Evolutionary conservation across 2,888 invertebrate genomes (phyloP), one percentile per base, ranked within the genome.

Genomic region (Synergus japonicus): DNA sequence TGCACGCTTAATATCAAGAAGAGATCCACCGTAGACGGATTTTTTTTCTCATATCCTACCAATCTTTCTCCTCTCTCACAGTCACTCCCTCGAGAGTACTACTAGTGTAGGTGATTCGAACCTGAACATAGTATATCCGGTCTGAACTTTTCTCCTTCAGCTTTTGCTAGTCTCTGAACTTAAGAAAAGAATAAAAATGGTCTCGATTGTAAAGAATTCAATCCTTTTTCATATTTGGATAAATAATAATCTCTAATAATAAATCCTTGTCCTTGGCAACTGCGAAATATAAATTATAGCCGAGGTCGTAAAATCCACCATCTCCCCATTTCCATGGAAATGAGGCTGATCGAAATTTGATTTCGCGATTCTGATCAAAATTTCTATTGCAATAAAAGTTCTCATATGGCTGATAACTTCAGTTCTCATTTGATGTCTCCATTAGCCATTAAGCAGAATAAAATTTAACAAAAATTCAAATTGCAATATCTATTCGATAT

Each of bases 1-100:
- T 83, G 79, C 81, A 83, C 83, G 83, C 80, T 80, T 79, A 83
- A 83, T 83, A 83, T 83, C 78, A 79, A 81, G 79, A 81, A 81
- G 79, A 81, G 82, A 81, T 82, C 78, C 79, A 13, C 7, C 78
- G 76, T 76, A 76, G 76, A 69, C 79, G 76, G 81, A 80, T 81
- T 83, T 81, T 81, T 37, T 66, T 80, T 80, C 81, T 81, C 81
- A 83, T 81, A 83, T 81, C 78, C 78, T 77, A 79, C 80, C 83
- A 80, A 83, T 81, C 81, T 83, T 79, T 76, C 22, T 67, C 12
- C 78, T 58, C 79, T 46, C 41, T 77, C 46, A 76, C 78, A 77
- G 76, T 49, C 69, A 66, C 13, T 18, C 79, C 76, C 44, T 46
- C 73, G 76, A 79, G 79, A 81, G 81, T 83, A 81, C 65, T 60